Base-by-base conservation (phyloP, 2,888 invertebrate species). In the Tuberolachnus salignus region DNA sequence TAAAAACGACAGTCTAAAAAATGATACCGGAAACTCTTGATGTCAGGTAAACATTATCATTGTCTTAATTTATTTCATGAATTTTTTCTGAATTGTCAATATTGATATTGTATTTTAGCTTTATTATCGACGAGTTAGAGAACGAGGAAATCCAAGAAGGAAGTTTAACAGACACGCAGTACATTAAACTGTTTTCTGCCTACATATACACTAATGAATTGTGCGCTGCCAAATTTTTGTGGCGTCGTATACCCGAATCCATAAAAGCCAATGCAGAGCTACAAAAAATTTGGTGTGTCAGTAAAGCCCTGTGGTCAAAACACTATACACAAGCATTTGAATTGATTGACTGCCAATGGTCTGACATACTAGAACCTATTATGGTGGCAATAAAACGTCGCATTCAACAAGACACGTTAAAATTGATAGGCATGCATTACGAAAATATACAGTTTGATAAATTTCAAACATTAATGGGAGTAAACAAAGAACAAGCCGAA, bases 231-330 rank as follows among this genome's bases (percentile, higher is more conserved):
- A 78, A 78, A 16, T 69, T 78, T 3, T 21, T 78, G 11, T 78
- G 78, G 78, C 69, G 78, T 13, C 78, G 78, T 1, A n/a, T 78
- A 1, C 78, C 78, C 0, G 78, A 78, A 1, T 0, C 19, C 10
- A 21, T 69, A 3, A 78, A 78, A n/a, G 14, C 9, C 3, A 34
- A 67, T 59, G n/a, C 69, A 0, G 78, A 69, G n/a, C n/a, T 78
- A 10, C 51, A 69, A 13, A 78, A 59, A 14, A 51, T 78, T 13
- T 78, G 78, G 78, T 78, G 42, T 2, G 42, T 78, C 0, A 69
- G 78, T 10, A 67, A 78, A 21, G 78, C 78, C 11, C 67, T 78
- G 0, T 78, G 67, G 78, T 14, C 69, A 0, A 78, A 78, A 69
- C 57, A 78, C 8, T 78, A 78, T 16, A 69, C 59, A 1, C 34